These are phyloP conservation scores for Ariolimax columbianus DNA, from an alignment of 2,888 invertebrate species.

Conservation along the genomic window DNA sequence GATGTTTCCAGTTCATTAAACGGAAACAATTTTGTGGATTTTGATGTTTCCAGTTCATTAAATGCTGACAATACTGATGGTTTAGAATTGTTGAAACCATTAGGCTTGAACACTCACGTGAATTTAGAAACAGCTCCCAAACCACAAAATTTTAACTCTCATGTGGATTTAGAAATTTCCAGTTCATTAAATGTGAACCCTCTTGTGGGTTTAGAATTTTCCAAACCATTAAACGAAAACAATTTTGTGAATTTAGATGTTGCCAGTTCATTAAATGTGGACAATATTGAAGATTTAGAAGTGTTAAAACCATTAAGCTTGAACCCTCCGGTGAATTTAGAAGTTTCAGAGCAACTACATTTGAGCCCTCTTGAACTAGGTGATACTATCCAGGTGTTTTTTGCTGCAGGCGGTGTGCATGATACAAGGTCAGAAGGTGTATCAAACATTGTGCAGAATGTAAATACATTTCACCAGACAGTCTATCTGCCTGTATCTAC, in stretches of 20 bases:
- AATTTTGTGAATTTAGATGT: no score
- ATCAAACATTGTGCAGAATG: background rate
- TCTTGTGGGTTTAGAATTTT: background rate
- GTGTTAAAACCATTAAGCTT: background rate
- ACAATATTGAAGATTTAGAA: no score
- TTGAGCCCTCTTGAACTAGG: conserved; percentile 16
- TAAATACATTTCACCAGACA: background rate
- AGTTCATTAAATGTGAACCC: background rate
- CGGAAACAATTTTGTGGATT: no score
- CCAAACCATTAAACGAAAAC: background rate
- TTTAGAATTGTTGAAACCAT: no score
- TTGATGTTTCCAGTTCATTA: no score
- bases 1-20: no score
- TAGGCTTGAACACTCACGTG: no score
- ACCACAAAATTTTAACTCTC: no score
- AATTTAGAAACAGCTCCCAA: no score
- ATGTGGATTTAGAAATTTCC: background rate
- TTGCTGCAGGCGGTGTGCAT: background rate
- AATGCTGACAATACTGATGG: no score
- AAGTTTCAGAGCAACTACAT: background rate
- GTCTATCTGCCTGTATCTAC: background rate
- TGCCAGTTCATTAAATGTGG: no score
- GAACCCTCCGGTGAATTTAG: background rate
- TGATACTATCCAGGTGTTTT: background rate
- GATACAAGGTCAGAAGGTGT: background rate